Conservation (phyloP, 2,113 vertebrate genomes). For the Corapipo altera region DNA sequence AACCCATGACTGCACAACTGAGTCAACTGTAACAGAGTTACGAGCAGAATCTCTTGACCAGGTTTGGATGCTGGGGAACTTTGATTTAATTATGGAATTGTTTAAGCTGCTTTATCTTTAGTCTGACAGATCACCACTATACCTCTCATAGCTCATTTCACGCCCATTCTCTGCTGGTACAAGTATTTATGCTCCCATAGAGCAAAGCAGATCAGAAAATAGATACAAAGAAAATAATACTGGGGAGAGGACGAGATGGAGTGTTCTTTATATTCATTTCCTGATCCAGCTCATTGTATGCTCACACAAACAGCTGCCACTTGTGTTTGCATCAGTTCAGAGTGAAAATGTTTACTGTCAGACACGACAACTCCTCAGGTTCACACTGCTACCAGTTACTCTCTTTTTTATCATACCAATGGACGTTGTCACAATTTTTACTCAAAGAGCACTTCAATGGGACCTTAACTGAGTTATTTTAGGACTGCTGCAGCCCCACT, state of each 20-base stretch:
- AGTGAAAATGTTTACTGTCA: background rate
- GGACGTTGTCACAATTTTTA: background rate
- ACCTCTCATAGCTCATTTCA: background rate
- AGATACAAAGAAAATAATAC: background rate
- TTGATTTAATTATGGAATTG: background rate
- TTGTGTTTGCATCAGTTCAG: background rate
- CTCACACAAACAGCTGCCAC: background rate
- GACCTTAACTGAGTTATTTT: background rate
- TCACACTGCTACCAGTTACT: background rate
- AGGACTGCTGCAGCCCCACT: background rate
- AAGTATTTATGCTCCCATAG: background rate
- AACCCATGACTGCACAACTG: fast-evolving
- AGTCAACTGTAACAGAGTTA: background rate
- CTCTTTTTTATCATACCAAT: background rate
- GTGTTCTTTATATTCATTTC: background rate
- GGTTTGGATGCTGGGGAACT: background rate
- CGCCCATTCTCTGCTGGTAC: background rate
- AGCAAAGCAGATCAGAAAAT: background rate
- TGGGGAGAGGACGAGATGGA: background rate
- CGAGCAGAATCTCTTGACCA: background rate
- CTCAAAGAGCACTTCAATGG: background rate
- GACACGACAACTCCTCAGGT: background rate
- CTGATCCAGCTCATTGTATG: background rate
- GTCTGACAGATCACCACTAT: background rate
- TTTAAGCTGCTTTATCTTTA: background rate